Percentiles rank a stretch among this genome's conserved stretches.
These are phyloP conservation scores for Drosophila mayri DNA, from an alignment of 1,140 invertebrate species.

Conservation along the genomic window DNA sequence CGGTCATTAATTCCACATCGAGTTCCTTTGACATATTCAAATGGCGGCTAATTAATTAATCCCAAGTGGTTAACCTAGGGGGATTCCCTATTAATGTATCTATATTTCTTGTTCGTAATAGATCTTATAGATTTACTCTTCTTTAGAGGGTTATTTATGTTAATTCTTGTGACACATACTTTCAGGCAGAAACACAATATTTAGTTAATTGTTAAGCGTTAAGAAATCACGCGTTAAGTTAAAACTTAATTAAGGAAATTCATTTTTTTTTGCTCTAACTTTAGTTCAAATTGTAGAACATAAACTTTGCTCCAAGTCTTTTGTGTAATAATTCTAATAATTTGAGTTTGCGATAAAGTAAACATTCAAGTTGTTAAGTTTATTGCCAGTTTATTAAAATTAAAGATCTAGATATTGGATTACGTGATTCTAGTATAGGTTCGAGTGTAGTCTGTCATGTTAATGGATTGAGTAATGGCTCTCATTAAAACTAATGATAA, in stretches of 20 bases:
- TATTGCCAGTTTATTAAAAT: not conserved
- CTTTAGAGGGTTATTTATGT: not conserved
- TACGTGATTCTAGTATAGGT: not conserved
- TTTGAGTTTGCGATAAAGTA: not conserved
- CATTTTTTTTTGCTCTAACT: not conserved
- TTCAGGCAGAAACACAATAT: conserved; percentile 12
- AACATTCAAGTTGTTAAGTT: not conserved
- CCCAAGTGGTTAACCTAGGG: not conserved
- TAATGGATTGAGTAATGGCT: not conserved
- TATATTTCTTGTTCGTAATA: conserved; percentile 4
- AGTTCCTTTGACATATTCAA: conserved; percentile 16
- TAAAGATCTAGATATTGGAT: not conserved
- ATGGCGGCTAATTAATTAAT: conserved; percentile 27
- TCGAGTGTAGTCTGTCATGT: conserved; percentile 1
- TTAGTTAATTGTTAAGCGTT: not conserved
- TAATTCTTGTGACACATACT: conserved; percentile 18
- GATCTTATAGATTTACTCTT: not conserved
- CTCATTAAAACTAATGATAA: conserved; percentile 8
- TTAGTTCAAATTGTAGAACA: not conserved
- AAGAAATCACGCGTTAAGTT: not conserved
- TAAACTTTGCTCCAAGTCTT: not conserved
- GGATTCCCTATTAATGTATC: too few species aligned
- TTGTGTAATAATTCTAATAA: not conserved
- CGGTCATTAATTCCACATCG: conserved; percentile 22
- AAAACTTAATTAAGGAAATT: not conserved